phyloP scores from a whole-genome alignment of 2,888 invertebrate genomes.

The Thecophora atra region DNA sequence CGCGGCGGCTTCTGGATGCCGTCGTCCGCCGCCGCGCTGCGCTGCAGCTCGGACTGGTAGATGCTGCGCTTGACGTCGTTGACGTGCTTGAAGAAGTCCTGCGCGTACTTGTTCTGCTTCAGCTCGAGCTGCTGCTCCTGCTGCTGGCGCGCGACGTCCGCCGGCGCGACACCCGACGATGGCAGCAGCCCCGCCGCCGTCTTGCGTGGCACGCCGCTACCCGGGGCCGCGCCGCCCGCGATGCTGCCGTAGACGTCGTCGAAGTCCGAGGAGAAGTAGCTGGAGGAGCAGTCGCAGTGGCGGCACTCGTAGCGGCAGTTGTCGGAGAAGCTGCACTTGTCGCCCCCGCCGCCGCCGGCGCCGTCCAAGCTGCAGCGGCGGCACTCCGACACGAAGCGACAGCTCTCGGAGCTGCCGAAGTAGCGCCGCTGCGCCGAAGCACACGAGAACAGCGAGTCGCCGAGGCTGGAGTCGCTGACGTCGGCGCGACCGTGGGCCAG shows the following conservation, averaged over 20 bases:
- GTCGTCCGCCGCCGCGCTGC: slow-evolving; percentile 49
- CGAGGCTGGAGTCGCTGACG: slow-evolving; percentile 60
- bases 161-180: slow-evolving; percentile 42
- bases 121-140: slow-evolving; percentile 55
- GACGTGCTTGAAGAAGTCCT: slow-evolving; percentile 66
- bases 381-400: slow-evolving; percentile 64
- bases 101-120: slow-evolving; percentile 65
- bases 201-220: slow-evolving; percentile 59
- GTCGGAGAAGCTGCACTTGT: slow-evolving; percentile 65
- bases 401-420: slow-evolving; percentile 65
- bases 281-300: slow-evolving; percentile 66
- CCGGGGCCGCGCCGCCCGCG: slow-evolving; percentile 46
- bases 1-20: slow-evolving; percentile 29
- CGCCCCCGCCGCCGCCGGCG: slow-evolving; percentile 49
- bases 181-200: slow-evolving; percentile 59
- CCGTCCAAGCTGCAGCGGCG: slow-evolving; percentile 64
- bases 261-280: slow-evolving; percentile 66
- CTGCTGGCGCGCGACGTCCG: slow-evolving; percentile 47
- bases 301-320: slow-evolving; percentile 65
- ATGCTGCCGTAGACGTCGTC: slow-evolving; percentile 62
- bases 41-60: slow-evolving; percentile 63
- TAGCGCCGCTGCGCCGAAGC: slow-evolving; percentile 60
- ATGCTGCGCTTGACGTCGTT: slow-evolving; percentile 66
- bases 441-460: slow-evolving; percentile 57
- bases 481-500: slow-evolving; percentile 50